Evolutionary conservation across 2,888 invertebrate species (phyloP).

Genomic region (Erebia ligea): DNA sequence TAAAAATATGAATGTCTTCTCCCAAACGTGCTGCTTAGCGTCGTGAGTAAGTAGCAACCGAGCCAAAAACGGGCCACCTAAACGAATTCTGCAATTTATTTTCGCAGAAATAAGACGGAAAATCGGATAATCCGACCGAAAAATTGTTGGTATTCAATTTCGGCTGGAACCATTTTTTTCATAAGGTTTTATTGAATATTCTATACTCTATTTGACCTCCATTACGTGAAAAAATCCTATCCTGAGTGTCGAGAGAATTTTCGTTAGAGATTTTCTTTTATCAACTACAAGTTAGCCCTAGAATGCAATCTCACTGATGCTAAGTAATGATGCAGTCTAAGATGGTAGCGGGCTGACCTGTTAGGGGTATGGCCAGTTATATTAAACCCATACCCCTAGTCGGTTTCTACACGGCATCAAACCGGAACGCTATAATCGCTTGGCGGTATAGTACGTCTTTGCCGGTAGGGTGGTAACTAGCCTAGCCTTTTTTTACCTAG

Average conservation of each 20-base stretch:
- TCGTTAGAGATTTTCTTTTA: background rate
- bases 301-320: too few species aligned
- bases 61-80: constrained; percentile 29
- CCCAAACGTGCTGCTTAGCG: background rate
- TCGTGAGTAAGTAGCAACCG: constrained; percentile 28
- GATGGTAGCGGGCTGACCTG: too few species aligned
- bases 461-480: too few species aligned
- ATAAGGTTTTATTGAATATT: constrained; percentile 23
- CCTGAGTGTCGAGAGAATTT: constrained; percentile 4
- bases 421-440: too few species aligned
- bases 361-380: too few species aligned
- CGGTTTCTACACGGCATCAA: too few species aligned
- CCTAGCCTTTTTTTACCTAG: background rate
- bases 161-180: constrained; percentile 17
- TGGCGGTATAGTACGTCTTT: too few species aligned
- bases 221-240: constrained; percentile 16
- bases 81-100: constrained; percentile 30
- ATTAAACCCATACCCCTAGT: too few species aligned
- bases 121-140: constrained; percentile 21
- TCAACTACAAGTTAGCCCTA: too few species aligned
- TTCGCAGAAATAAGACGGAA: constrained; percentile 23
- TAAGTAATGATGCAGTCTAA: too few species aligned
- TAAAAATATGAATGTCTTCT: background rate
- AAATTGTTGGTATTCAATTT: constrained; percentile 19
- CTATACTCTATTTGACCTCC: constrained; percentile 20